Conservation (phyloP, 2,888 invertebrate species). For the Drosophila subsilvestris region DNA sequence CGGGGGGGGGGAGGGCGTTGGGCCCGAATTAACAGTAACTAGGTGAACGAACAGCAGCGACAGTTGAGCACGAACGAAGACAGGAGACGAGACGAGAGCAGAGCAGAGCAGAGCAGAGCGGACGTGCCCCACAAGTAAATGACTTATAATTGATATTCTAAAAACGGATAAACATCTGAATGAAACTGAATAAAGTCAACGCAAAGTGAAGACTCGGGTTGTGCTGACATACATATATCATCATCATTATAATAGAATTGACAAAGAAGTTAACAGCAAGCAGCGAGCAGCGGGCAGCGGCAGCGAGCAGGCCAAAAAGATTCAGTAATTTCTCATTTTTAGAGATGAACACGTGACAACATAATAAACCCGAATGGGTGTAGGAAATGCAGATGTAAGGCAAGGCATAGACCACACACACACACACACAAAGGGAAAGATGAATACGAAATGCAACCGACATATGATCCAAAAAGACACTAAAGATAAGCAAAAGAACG, state of each 20-base stretch:
- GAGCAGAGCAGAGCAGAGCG: conserved; percentile 26
- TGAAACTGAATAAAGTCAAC: neutral
- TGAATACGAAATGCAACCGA: no score
- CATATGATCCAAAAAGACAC: no score
- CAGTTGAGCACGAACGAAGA: conserved; percentile 36
- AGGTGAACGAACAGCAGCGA: conserved; percentile 48
- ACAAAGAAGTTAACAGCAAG: conserved; percentile 28
- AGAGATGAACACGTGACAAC: conserved; percentile 30
- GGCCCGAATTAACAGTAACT: conserved; percentile 56
- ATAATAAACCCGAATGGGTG: no score
- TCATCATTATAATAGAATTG: conserved; percentile 74
- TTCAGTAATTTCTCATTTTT: conserved; percentile 5
- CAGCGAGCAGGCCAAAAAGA: conserved; percentile 13
- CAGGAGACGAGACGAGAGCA: no score
- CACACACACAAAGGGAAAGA: no score
- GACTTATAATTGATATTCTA: conserved; percentile 81
- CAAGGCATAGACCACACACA: no score
- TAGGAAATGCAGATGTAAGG: no score
- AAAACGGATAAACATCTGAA: conserved; percentile 75
- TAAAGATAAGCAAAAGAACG: no score
- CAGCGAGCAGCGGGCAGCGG: no score
- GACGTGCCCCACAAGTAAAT: conserved; percentile 73
- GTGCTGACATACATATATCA: conserved; percentile 55
- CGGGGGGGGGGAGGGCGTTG: neutral
- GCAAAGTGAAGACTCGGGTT: neutral